Base-by-base conservation (phyloP, 92 coral and sea anemone genomes). In the Actinostola sp. region DNA sequence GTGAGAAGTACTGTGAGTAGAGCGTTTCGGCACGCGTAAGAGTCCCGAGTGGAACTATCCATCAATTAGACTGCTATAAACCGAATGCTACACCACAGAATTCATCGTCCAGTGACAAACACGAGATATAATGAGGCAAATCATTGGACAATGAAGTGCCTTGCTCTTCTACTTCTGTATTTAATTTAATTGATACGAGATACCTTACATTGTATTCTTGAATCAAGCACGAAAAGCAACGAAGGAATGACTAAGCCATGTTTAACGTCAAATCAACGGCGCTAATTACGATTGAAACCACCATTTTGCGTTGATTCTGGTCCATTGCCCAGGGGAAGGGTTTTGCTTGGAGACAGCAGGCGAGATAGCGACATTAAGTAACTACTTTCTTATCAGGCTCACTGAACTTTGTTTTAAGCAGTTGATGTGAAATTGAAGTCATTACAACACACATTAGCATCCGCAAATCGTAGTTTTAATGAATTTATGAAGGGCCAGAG, bases 151-250 rank as follows among this genome's bases (percentile, higher is more conserved):
- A 12, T 27, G 10, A 0, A 30, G 6, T 7, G 45, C 45, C 7
- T 14, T 39, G 8, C 8, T 7, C 14, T 39, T 39, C n/a, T n/a
- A n/a, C n/a, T n/a, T n/a, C n/a, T n/a, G n/a, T n/a, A 36, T 36
- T 36, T 46, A 46, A 46, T 46, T 46, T 6, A 7, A 46, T 46
- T 19, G 19, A 13, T 46, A 13, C 23, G 23, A 64, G 70, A 64
- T 64, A 64, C 38, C 28, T 41, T 42, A 64, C 70, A 64, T 2
- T 64, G 38, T 64, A 43, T 26, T 12, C 38, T 68, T 39, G 17
- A 52, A 0, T 68, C 57, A 29, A 49, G 74, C 74, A 68, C 74
- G 74, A 48, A 68, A 68, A 10, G 15, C 25, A 50, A 50, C 32
- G 23, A 50, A 29, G 43, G 24, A 50, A 9, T 16, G 57, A 44